A percentile compares a stretch with the other conserved stretches of the same genome.
Evolutionary conservation across 2,113 vertebrate species (phyloP).

Genomic region (Nestor notabilis): DNA sequence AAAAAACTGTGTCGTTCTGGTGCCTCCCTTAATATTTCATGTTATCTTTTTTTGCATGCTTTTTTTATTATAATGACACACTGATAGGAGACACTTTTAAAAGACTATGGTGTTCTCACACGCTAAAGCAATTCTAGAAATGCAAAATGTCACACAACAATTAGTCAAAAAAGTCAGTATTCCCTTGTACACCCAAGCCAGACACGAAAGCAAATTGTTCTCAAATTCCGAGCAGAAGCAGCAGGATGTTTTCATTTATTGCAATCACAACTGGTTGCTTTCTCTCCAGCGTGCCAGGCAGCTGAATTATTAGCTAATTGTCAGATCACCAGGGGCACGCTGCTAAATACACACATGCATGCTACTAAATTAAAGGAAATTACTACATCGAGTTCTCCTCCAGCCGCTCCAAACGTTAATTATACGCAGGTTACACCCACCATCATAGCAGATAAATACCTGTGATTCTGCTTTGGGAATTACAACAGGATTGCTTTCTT

Average conservation of each 20-base stretch:
- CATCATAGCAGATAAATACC: background rate
- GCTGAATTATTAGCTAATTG: constrained; percentile 52
- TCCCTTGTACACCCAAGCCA: background rate
- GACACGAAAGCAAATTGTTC: background rate
- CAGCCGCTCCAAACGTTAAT: background rate
- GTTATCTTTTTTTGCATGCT: background rate
- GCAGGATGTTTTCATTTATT: background rate
- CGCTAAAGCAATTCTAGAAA: background rate
- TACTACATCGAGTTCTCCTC: background rate
- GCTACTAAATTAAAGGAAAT: constrained; percentile 44
- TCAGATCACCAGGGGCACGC: constrained; percentile 5
- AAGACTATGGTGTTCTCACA: background rate
- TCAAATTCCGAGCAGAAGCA: background rate
- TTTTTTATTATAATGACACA: background rate
- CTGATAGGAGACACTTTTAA: background rate
- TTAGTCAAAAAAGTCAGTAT: background rate
- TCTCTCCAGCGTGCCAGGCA: background rate
- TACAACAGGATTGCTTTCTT: background rate
- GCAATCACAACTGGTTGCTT: background rate
- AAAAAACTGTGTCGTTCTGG: background rate
- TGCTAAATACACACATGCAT: background rate
- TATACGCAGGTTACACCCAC: background rate
- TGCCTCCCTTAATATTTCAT: background rate
- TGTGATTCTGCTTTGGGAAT: background rate
- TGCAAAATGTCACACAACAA: background rate